Evolutionary conservation across 2,797 vertebrate genomes (phyloP), one percentile per base, ranked within the genome.

Genomic region (Podargus strigoides): DNA sequence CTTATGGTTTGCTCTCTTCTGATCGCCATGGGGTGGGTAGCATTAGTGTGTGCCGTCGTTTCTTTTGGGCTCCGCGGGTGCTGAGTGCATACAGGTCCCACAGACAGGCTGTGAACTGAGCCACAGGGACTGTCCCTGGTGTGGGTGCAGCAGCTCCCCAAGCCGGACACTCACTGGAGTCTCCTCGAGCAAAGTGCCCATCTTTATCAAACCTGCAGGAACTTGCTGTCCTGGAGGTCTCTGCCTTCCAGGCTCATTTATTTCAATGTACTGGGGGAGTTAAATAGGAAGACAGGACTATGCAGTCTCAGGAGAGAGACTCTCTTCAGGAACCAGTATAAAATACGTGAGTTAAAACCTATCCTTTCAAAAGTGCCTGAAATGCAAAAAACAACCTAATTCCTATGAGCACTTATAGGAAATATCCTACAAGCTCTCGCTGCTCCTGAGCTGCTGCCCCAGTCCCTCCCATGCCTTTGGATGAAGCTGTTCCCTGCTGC

Each of bases 91-190:
- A 46, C 0, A 9, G 36, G n/a, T 55, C n/a, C 46, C 47, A 58
- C 0, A 4, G 62, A 17, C 27, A 30, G 44, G 58, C 23, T 9
- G 9, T 10, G 49, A n/a, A 15, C 23, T 0, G 1, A 78, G 41
- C 20, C 20, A 8, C 14, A 4, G 41, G 30, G 27, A 74, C 26
- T 10, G 13, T 36, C 34, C 62, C 78, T 89, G 28, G 12, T 52
- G 27, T 60, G 63, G 4, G 26, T 78, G n/a, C 58, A 84, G 87
- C 62, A 87, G 41, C 32, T 78, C 28, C 28, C 21, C 26, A 47
- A 1, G 60, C 3, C 0, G 2, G n/a, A 63, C 36, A 5, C 22
- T 47, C 18, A 3, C 17, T 77, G 3, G 30, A 59, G 20, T 34
- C 22, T 70, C 42, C 58, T 64, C 27, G 24, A 28, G 52, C 32